phyloP scores from a whole-genome alignment of 2,113 vertebrate species.

The Apistogramma diplotaenia region DNA sequence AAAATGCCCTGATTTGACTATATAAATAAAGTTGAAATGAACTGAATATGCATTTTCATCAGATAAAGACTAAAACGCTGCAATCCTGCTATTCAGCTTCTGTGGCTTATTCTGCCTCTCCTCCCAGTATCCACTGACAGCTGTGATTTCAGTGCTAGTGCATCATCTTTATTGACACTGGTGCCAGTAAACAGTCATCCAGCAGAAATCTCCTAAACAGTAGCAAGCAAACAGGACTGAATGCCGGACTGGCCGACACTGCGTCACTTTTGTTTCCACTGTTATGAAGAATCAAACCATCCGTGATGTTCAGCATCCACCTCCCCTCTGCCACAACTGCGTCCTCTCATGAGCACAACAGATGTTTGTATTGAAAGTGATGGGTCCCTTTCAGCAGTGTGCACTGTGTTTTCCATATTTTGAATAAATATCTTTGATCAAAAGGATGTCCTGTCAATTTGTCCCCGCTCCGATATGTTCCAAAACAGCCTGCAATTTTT shows the following conservation, averaged over 20 bases:
- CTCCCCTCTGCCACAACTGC: background rate
- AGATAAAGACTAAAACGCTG: too few species aligned
- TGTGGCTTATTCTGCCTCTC: too few species aligned
- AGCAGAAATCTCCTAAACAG: background rate
- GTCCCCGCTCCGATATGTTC: background rate
- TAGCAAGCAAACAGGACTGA: background rate
- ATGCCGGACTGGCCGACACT: background rate
- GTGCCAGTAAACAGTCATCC: background rate
- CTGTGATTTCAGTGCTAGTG: background rate
- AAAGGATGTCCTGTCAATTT: background rate
- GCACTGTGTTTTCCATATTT: background rate
- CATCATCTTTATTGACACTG: background rate
- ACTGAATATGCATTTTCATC: too few species aligned
- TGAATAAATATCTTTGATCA: slow-evolving; percentile 15
- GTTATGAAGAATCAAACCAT: background rate
- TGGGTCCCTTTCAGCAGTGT: background rate
- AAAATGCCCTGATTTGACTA: too few species aligned
- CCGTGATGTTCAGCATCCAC: background rate
- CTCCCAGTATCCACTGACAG: background rate
- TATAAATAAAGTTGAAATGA: too few species aligned
- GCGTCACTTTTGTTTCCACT: background rate
- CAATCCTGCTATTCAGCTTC: too few species aligned
- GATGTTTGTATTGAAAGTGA: background rate
- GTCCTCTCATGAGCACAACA: background rate
- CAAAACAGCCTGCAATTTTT: background rate